phyloP scores from a whole-genome alignment of 2,888 invertebrate species.

The Aelia acuminata region DNA sequence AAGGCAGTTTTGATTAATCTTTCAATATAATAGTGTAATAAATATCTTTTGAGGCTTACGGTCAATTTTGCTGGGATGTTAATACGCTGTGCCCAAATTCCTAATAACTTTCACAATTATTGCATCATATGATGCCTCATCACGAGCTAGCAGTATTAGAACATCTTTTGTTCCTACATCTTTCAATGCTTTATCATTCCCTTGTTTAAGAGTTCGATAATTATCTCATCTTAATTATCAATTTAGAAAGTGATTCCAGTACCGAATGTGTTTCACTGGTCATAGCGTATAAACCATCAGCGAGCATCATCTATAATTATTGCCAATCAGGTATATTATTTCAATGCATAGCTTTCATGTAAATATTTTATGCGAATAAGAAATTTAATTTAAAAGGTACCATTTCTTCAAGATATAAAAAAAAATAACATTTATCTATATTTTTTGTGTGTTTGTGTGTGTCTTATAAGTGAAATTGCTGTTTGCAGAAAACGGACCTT shows the following conservation, averaged over 20 bases:
- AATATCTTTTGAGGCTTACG: not conserved
- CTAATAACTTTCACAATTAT: not conserved
- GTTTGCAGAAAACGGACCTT: no score
- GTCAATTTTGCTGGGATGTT: not conserved
- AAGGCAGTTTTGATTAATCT: not conserved
- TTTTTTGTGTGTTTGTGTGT: no score
- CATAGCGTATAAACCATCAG: not conserved
- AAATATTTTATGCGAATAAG: no score
- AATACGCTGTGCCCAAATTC: not conserved
- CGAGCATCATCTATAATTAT: not conserved
- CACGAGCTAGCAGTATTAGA: not conserved
- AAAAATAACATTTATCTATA: no score
- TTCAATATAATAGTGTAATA: not conserved
- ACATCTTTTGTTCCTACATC: not conserved
- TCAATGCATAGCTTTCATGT: no score
- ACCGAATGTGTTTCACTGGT: not conserved
- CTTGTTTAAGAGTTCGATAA: not conserved
- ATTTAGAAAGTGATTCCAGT: constrained; percentile 2
- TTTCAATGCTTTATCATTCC: not conserved
- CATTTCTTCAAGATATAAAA: no score
- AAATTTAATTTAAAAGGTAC: no score
- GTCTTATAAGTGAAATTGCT: no score
- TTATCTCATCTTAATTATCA: constrained; percentile 16
- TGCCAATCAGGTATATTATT: no score
- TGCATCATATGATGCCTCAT: not conserved